Evolutionary conservation across 2,888 invertebrate species (phyloP).

Genomic region (Phoenoteleia sp.): DNA sequence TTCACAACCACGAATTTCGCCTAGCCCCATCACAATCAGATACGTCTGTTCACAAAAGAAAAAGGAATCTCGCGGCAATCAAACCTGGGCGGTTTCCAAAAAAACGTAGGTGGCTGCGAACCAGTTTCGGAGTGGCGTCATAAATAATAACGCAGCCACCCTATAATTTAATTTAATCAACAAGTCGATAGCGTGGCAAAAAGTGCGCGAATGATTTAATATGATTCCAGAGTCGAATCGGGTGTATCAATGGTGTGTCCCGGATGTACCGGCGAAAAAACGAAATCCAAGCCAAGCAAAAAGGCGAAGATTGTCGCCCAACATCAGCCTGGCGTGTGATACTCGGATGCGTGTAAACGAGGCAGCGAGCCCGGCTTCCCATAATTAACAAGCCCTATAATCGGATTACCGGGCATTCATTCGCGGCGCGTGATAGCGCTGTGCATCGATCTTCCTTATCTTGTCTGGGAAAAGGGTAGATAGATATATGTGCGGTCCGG

Average conservation of each 20-base stretch:
- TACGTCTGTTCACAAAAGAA: background rate
- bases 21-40: no score
- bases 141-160: conserved; percentile 39
- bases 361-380: conserved; percentile 69
- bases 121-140: conserved; percentile 37
- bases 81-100: conserved; percentile 2
- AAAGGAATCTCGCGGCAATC: background rate
- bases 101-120: conserved; percentile 31
- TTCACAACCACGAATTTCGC: no score
- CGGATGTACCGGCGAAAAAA: conserved; percentile 11
- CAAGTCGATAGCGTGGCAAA: conserved; percentile 25
- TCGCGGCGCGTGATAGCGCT: conserved; percentile 67
- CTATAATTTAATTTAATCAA: conserved; percentile 61
- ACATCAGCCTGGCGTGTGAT: conserved; percentile 63
- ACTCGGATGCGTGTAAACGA: conserved; percentile 72
- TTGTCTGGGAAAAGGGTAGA: conserved; percentile 66
- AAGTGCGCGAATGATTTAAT: conserved; percentile 35
- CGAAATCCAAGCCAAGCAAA: background rate
- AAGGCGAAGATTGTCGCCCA: conserved; percentile 65
- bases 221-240: conserved; percentile 8
- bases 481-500: conserved; percentile 68
- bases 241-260: background rate
- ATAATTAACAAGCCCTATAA: conserved; percentile 71
- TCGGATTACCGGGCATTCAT: conserved; percentile 69
- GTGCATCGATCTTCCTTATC: conserved; percentile 71